Evolutionary conservation across 2,113 vertebrate genomes (phyloP).

Genomic region (Syrmaticus mikado): DNA sequence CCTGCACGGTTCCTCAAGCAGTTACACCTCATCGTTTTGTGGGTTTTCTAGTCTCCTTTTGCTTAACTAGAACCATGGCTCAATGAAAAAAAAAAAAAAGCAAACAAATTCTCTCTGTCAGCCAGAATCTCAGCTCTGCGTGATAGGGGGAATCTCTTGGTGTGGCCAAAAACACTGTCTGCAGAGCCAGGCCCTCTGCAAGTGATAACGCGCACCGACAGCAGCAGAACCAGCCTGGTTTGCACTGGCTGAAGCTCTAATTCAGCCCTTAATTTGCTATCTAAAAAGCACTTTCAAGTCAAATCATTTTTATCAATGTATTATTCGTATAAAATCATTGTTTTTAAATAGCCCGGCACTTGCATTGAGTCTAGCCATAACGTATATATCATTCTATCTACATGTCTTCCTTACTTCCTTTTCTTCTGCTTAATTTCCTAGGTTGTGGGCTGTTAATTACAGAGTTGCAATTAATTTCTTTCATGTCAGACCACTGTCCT

Average conservation of each 20-base stretch:
- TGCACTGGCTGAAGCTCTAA: not conserved
- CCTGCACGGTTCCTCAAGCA: not conserved
- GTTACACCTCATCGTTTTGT: not conserved
- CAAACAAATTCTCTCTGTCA: not conserved
- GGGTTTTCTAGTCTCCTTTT: slow-evolving; percentile 7
- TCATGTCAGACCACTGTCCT: slow-evolving; percentile 45
- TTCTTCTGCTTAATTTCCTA: slow-evolving; percentile 26
- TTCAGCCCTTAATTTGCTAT: not conserved
- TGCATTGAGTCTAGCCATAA: not conserved
- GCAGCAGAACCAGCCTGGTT: not conserved
- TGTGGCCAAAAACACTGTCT: not conserved
- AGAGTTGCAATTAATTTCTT: slow-evolving; percentile 22
- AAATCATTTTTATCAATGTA: not conserved
- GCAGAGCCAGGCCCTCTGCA: not conserved
- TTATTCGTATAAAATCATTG: not conserved
- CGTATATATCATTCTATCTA: not conserved
- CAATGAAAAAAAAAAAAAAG: not conserved
- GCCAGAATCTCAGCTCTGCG: not conserved
- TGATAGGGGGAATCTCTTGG: not conserved
- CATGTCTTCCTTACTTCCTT: slow-evolving; percentile 13
- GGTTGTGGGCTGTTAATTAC: slow-evolving; percentile 32
- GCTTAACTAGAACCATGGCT: not conserved
- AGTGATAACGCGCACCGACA: not conserved
- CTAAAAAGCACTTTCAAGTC: not conserved
- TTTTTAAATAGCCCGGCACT: not conserved